A percentile compares a stretch with the other conserved stretches of the same genome.
Conservation (phyloP, 2,888 invertebrate species). For the Xanthorhoe designata region DNA sequence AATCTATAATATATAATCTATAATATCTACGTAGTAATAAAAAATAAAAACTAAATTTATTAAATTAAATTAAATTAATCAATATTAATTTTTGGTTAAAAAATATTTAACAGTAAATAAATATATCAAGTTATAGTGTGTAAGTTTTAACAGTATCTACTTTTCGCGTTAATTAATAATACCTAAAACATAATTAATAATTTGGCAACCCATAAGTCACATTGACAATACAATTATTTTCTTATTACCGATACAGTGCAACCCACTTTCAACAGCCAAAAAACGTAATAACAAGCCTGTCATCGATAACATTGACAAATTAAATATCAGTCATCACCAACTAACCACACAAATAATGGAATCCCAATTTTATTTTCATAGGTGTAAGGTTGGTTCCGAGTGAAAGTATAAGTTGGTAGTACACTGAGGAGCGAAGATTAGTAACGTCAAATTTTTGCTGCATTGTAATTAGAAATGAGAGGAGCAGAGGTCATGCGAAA, state of each 20-base stretch:
- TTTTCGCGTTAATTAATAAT: background rate
- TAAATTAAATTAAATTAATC: too few relatives aligned
- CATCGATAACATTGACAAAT: constrained; percentile 82
- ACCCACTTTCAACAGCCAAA: constrained; percentile 61
- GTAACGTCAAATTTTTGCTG: constrained; percentile 73
- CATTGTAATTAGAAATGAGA: constrained; percentile 76
- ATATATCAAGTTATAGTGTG: too few relatives aligned
- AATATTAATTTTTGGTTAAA: too few relatives aligned
- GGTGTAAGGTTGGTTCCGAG: constrained; percentile 37
- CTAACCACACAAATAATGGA: constrained; percentile 13
- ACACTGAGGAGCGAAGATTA: constrained; percentile 56
- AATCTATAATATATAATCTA: too few relatives aligned
- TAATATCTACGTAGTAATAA: too few relatives aligned
- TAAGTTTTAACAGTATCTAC: background rate
- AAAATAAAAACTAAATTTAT: too few relatives aligned
- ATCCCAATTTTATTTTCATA: constrained; percentile 42
- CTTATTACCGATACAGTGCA: constrained; percentile 31
- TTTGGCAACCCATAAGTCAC: constrained; percentile 35
- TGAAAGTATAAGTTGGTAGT: constrained; percentile 51
- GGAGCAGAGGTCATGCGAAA: constrained; percentile 80
- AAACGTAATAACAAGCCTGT: constrained; percentile 74
- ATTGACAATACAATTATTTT: constrained; percentile 41
- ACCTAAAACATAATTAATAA: constrained; percentile 9
- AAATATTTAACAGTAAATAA: too few relatives aligned
- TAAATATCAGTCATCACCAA: constrained; percentile 67